Base-by-base conservation (phyloP, 2,888 invertebrate species). In the Chalcis sispes region DNA sequence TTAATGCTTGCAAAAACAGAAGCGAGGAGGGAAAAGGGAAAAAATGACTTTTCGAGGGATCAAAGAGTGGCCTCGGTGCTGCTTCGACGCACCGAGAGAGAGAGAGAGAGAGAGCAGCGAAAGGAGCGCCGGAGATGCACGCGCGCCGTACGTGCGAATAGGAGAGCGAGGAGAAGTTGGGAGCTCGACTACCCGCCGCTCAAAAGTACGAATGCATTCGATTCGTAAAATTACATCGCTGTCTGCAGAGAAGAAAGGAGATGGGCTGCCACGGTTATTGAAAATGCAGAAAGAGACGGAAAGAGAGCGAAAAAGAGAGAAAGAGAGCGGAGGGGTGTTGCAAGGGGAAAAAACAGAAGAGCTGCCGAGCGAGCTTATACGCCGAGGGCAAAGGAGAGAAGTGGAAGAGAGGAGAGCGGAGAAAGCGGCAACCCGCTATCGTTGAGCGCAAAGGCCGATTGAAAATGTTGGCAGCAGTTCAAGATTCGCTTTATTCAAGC, bases 401-500 rank as follows among this genome's bases (percentile, higher is more conserved):
- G 67, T 72, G 66, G 64, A 72, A n/a, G n/a, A 65, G 59, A 40
- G 52, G 59, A 40, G n/a, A n/a, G n/a, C n/a, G n/a, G n/a, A n/a
- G n/a, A n/a, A n/a, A n/a, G n/a, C 46, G 42, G 77, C n/a, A n/a
- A n/a, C n/a, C 71, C 50, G 62, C 56, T 25, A 32, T n/a, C 58
- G 59, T n/a, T 29, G 20, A 50, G 81, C 78, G 82, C 80, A 84
- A 84, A 82, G 81, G 82, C 79, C 84, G 84, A 86, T 86, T 84
- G 84, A 85, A 85, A 86, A 84, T 77, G 82, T 83, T 86, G 87
- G 86, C 87, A 81, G 69, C 77, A 80, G 78, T 84, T 86, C 86
- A 86, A 85, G 77, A 80, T 80, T 78, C 79, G 80, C 81, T 83
- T 83, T 84, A 83, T 85, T 83, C 83, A 80, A 78, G 73, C 80